Percentiles rank a stretch among this genome's conserved stretches.
Conservation (phyloP, 1,140 invertebrate genomes). For the Drosophila sproati region DNA sequence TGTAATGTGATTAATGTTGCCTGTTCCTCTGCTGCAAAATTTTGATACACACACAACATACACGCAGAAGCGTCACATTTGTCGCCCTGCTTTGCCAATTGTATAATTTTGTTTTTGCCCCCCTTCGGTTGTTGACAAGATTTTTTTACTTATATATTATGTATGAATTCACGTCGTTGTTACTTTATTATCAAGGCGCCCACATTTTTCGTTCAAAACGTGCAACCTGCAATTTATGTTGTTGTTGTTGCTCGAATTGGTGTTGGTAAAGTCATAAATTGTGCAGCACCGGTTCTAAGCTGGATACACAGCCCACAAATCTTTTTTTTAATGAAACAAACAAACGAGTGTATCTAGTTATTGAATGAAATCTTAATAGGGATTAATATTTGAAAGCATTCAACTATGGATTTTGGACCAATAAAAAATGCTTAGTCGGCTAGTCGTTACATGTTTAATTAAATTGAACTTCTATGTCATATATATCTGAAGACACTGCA, state of each 20-base stretch:
- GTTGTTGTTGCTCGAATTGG: slow-evolving; percentile 39
- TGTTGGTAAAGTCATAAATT: slow-evolving; percentile 32
- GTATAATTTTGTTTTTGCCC: slow-evolving; percentile 53
- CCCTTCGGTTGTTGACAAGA: slow-evolving; percentile 34
- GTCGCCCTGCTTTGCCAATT: slow-evolving; percentile 45
- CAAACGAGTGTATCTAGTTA: no score
- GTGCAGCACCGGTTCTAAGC: slow-evolving; percentile 13
- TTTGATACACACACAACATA: slow-evolving; percentile 46
- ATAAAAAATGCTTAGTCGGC: neutral
- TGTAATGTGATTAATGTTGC: slow-evolving; percentile 35
- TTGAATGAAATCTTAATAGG: no score
- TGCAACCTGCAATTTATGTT: slow-evolving; percentile 62
- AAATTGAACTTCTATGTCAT: no score
- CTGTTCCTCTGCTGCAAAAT: slow-evolving; percentile 59
- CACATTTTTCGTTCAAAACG: slow-evolving; percentile 68
- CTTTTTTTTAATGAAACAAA: neutral
- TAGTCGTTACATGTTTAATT: no score
- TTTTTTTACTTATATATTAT: neutral
- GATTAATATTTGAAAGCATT: no score
- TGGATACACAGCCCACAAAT: slow-evolving; percentile 9
- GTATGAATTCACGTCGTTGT: slow-evolving; percentile 25
- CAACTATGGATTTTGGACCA: neutral
- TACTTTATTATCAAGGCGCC: slow-evolving; percentile 61
- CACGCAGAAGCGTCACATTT: slow-evolving; percentile 59
- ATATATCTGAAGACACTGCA: no score